These are phyloP conservation scores for Baronia brevicornis DNA, from an alignment of 2,888 invertebrate genomes.

Conservation along the genomic window DNA sequence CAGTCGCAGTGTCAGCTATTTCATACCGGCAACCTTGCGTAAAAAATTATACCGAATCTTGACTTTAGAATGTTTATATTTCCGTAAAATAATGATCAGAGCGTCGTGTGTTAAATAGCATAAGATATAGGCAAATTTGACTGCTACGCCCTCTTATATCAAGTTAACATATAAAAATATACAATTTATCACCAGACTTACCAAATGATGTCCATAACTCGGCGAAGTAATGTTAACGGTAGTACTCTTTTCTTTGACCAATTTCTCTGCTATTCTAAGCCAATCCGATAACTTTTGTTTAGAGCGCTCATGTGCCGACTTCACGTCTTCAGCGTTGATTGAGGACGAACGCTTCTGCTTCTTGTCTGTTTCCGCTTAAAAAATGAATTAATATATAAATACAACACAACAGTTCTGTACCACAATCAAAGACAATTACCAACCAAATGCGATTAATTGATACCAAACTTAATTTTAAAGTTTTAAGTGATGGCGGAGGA, in stretches of 20 bases:
- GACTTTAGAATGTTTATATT: too few species aligned
- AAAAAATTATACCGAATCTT: too few species aligned
- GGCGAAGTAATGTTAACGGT: constrained; percentile 41
- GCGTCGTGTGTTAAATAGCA: too few species aligned
- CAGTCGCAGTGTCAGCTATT: too few species aligned
- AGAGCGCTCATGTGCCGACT: constrained; percentile 39
- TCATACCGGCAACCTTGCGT: too few species aligned
- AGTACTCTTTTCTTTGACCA: constrained; percentile 26
- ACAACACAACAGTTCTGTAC: too few species aligned
- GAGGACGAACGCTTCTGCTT: constrained; percentile 27
- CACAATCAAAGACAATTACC: neutral
- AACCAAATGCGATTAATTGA: neutral
- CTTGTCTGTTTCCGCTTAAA: constrained; percentile 44
- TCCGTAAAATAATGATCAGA: too few species aligned
- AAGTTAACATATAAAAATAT: too few species aligned
- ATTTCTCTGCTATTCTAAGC: constrained; percentile 30
- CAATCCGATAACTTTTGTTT: constrained; percentile 34
- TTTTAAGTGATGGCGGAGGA: too few species aligned
- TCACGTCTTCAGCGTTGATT: constrained; percentile 34
- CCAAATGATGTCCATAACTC: constrained; percentile 56
- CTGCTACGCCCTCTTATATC: too few species aligned
- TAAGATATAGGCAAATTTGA: too few species aligned
- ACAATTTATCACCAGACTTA: constrained; percentile 30
- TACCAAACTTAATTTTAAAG: too few species aligned
- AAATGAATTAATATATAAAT: neutral